Evolutionary conservation across 2,797 vertebrate genomes (phyloP), one percentile per base, ranked within the genome.

Genomic region (Syndactyla subalaris): DNA sequence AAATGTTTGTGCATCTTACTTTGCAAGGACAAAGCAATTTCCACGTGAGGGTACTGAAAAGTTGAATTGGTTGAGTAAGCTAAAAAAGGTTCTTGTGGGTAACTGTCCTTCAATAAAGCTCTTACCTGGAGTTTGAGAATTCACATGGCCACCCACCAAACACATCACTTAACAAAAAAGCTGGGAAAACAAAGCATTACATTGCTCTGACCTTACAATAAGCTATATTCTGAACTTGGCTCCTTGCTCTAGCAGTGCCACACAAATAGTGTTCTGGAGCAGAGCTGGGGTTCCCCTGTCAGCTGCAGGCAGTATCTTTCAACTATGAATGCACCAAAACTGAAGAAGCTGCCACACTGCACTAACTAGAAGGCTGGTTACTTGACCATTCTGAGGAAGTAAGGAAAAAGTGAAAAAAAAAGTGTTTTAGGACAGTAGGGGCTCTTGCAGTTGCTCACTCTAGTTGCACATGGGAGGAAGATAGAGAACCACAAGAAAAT

Each of bases 371-470:
- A 77, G 36, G 61, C 41, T 73, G 29, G 39, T 76, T 49, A 66
- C 59, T 91, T 45, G 49, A 81, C 38, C 21, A 38, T 41, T 59
- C 66, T 29, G 51, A 89, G 63, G 59, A 93, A 89, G 66, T 30
- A 2, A 29, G 77, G 48, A 48, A 26, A 36, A 13, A 9, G 7
- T 6, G 5, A 9, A 8, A 7, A 6, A 6, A 57, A 41, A 74
- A 27, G 41, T 27, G 13, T 16, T 63, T 72, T 49, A 46, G 72
- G 89, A 88, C 59, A 92, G 71, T 51, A 90, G 89, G 32, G 26
- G 34, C 58, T 58, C 79, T 66, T 83, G 76, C 74, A 92, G 71
- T 89, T 88, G 61, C 85, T 96, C 80, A 65, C 15, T 83, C 30
- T 22, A 59, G 54, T 87, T 88, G 88, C n/a, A 68, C 0, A 0